Base-by-base conservation (phyloP, 2,797 vertebrate genomes). In the Erithacus rubecula region DNA sequence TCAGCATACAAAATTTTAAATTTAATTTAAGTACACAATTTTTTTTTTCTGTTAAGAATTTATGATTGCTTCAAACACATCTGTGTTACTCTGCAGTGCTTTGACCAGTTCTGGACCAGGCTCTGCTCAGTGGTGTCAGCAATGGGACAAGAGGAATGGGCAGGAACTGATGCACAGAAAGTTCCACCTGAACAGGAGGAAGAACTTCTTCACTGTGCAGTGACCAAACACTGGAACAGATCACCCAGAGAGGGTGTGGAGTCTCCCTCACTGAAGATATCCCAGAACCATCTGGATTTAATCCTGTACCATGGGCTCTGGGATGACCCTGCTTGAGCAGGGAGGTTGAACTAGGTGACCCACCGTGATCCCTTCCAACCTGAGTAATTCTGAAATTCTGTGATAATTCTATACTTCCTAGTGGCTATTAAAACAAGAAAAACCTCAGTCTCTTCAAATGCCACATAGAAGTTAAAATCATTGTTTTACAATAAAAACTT, bases 261-360 rank as follows among this genome's bases (percentile, higher is more conserved):
- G 29, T 8, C 6, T 63, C 51, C 22, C 14, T 64, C 58, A 39
- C 21, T 30, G 24, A 14, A 70, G 14, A 34, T 2, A 5, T 10
- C 23, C n/a, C 29, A 77, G 44, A 46, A 34, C 1, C 1, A 2
- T 4, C 8, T 44, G 58, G 18, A 41, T 0, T 0, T 7, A 67
- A 27, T 36, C 34, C 7, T 60, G 21, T 60, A 5, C 24, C 16
- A 1, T 0, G 2, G 34, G 17, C 21, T 74, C 53, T 60, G 5
- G 53, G 0, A 3, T 19, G 7, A 30, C 1, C 4, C 24, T 13
- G 11, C 16, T 2, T 15, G 20, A 76, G 23, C 36, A 12, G 8
- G 5, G 19, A 4, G 2, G 1, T 51, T 6, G 8, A 23, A 34
- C 7, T 20, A 36, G 26, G 8, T 36, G 11, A 79, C 5, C n/a